Evolutionary conservation across 92 coral and sea anemone genomes (phyloP).

Genomic region (Porites divaricata): DNA sequence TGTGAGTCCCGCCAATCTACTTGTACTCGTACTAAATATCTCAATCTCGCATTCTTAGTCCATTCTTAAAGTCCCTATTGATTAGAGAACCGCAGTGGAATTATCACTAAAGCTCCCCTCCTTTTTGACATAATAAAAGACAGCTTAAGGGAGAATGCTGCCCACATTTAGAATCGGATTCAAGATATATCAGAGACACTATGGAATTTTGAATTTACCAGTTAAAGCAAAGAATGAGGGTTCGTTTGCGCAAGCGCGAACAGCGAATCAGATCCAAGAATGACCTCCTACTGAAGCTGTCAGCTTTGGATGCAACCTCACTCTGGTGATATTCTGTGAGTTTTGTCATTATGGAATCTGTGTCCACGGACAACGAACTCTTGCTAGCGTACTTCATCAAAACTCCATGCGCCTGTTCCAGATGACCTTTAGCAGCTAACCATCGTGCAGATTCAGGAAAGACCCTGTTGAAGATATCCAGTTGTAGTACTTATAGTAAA

Average conservation of each 20-base stretch:
- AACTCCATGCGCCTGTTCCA: constrained; percentile 45
- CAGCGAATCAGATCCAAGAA: constrained; percentile 29
- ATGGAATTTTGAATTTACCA: constrained; percentile 4
- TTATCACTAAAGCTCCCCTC: too few species aligned
- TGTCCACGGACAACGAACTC: constrained; percentile 46
- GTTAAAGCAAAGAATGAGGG: constrained; percentile 38
- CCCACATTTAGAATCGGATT: too few species aligned
- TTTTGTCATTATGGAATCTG: constrained; percentile 38
- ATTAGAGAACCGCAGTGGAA: too few species aligned
- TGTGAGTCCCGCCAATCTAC: too few species aligned
- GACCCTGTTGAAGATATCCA: constrained; percentile 1
- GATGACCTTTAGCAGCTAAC: constrained; percentile 54
- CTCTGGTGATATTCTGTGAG: neutral
- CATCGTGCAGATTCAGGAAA: constrained; percentile 80
- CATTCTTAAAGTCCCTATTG: too few species aligned
- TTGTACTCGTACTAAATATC: too few species aligned
- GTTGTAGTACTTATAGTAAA: too few species aligned
- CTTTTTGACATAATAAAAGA: too few species aligned
- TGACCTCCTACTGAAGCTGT: neutral
- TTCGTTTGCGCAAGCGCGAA: constrained; percentile 33
- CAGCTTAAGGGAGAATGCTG: too few species aligned
- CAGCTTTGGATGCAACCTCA: neutral
- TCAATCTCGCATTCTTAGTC: too few species aligned
- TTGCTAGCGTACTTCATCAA: constrained; percentile 57
- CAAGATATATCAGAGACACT: too few species aligned